Conservation (phyloP, 2,797 vertebrate species). For the Pantherophis vulpinus region DNA sequence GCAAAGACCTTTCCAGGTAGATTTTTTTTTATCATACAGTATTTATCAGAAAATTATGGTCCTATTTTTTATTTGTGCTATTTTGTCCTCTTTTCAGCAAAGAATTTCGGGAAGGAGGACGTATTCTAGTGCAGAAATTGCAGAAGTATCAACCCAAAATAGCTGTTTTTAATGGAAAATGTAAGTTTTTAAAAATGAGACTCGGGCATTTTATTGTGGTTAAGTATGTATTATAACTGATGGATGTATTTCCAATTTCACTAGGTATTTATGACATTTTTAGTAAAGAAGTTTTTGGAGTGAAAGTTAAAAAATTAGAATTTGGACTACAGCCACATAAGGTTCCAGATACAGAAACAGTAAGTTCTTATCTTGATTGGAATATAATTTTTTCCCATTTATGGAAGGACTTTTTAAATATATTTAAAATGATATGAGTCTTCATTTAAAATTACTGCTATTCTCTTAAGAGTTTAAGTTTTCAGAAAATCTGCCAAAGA, state of each 20-base stretch:
- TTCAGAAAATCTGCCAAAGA: background rate
- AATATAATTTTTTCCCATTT: background rate
- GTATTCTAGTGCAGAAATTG: conserved; percentile 95
- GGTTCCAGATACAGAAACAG: conserved; percentile 94
- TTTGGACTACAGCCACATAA: conserved; percentile 96
- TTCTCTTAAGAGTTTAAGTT: background rate
- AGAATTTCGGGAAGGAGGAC: conserved; percentile 96
- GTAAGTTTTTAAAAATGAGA: conserved; percentile 67
- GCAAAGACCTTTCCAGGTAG: conserved; percentile 95
- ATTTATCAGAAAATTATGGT: conserved; percentile 14
- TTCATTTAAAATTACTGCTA: background rate
- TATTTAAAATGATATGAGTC: background rate
- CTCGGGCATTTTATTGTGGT: conserved; percentile 11
- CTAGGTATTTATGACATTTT: conserved; percentile 99
- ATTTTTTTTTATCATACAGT: background rate
- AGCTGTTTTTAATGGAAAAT: conserved; percentile 97
- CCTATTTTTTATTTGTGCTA: conserved; percentile 35
- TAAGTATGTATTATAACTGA: background rate
- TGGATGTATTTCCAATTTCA: conserved; percentile 39
- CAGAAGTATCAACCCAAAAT: conserved; percentile 93
- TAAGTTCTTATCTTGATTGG: conserved; percentile 68
- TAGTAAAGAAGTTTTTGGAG: conserved; percentile 96
- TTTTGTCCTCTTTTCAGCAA: conserved; percentile 76
- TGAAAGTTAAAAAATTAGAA: conserved; percentile 91
- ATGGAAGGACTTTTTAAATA: background rate